Conservation (phyloP, 1,140 invertebrate genomes). For the Andrena cerasifolii region DNA sequence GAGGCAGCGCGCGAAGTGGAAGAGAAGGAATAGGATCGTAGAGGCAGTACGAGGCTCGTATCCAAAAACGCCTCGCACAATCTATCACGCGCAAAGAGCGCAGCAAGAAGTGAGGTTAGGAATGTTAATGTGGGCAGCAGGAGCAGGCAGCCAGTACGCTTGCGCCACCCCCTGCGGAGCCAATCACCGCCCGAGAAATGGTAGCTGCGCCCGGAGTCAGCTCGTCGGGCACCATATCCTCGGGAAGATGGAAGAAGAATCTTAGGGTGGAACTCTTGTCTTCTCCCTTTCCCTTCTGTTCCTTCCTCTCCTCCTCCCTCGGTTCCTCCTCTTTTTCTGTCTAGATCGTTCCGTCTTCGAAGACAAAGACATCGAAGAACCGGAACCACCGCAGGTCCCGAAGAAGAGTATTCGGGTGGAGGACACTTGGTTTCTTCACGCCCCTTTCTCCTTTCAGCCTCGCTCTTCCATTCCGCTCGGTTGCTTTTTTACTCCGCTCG, state of each 20-base stretch:
- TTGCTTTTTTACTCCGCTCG: too few species aligned
- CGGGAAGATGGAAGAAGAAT: slow-evolving; percentile 69
- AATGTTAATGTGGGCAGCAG: slow-evolving; percentile 78
- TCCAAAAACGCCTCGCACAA: slow-evolving; percentile 72
- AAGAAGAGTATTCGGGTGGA: slow-evolving; percentile 22
- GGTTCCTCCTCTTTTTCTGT: slow-evolving; percentile 24
- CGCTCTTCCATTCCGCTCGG: too few species aligned
- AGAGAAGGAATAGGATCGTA: slow-evolving; percentile 44
- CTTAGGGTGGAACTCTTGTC: slow-evolving; percentile 36
- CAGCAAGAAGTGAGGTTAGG: slow-evolving; percentile 76
- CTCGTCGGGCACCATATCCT: slow-evolving; percentile 67
- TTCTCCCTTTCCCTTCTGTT: slow-evolving; percentile 49
- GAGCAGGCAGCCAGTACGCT: slow-evolving; percentile 72
- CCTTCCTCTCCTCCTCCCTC: slow-evolving; percentile 14
- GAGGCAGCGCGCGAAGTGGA: slow-evolving; percentile 64
- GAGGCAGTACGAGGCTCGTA: slow-evolving; percentile 45
- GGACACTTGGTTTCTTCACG: not conserved
- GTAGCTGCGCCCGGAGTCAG: slow-evolving; percentile 77
- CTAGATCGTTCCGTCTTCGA: slow-evolving; percentile 13
- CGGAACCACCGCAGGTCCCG: slow-evolving; percentile 16
- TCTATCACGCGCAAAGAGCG: slow-evolving; percentile 78
- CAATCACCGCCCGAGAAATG: slow-evolving; percentile 81
- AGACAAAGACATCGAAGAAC: slow-evolving; percentile 38
- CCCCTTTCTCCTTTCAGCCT: too few species aligned
- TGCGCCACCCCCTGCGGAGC: slow-evolving; percentile 79